A percentile compares a stretch with the other conserved stretches of the same genome.
These are phyloP conservation scores for Uloborus plumipes DNA, from an alignment of 2,888 invertebrate species.

Conservation along the genomic window DNA sequence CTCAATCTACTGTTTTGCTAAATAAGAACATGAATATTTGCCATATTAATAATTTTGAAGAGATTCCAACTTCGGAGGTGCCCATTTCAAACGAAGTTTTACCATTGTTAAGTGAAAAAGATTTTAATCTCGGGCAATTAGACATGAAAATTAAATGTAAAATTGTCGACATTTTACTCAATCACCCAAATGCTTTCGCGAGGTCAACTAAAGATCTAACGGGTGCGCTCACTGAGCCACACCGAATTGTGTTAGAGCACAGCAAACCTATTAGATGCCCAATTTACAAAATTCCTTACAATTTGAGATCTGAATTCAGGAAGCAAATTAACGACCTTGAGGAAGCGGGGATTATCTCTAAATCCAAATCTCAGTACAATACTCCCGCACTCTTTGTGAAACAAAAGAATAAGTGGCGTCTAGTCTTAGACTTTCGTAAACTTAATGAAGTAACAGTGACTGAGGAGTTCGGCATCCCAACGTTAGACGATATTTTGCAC, in stretches of 20 bases:
- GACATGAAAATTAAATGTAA: background rate
- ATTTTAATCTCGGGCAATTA: background rate
- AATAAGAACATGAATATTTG: conserved; percentile 1
- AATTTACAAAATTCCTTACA: background rate
- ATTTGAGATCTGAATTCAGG: background rate
- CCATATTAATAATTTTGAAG: background rate
- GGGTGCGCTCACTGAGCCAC: too few relatives aligned
- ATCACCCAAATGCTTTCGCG: background rate
- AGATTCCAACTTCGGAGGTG: background rate
- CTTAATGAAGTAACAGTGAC: background rate
- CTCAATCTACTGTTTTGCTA: background rate
- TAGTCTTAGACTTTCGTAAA: conserved; percentile 2
- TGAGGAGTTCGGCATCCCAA: too few relatives aligned
- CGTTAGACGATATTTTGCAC: too few relatives aligned
- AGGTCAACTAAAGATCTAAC: background rate
- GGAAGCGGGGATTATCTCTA: background rate
- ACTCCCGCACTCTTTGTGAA: background rate
- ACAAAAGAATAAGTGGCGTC: background rate
- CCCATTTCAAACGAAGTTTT: background rate
- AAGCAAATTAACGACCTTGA: conserved; percentile 1
- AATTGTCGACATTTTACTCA: background rate
- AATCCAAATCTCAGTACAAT: background rate
- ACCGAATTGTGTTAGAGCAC: too few relatives aligned
- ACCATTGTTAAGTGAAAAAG: too few relatives aligned
- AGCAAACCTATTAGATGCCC: background rate